Conservation (phyloP, 1,140 invertebrate species). For the Danaus melanippus region DNA sequence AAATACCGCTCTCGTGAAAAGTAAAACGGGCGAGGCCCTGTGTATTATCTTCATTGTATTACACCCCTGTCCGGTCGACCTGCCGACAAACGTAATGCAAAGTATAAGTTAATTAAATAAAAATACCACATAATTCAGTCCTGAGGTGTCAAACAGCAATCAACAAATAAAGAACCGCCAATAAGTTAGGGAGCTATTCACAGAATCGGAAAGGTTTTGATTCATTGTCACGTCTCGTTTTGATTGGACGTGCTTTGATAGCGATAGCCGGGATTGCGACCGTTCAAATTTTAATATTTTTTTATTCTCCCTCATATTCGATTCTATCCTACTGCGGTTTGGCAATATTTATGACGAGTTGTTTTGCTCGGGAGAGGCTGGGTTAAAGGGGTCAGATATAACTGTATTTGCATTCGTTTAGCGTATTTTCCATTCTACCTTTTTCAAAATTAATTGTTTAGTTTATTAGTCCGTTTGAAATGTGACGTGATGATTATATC, state of each 20-base stretch:
- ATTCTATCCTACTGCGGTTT: constrained; percentile 59
- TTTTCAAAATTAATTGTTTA: constrained; percentile 17
- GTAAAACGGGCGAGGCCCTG: constrained; percentile 35
- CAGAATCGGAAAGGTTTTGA: constrained; percentile 61
- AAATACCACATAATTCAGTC: constrained; percentile 50
- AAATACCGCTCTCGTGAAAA: constrained; percentile 14
- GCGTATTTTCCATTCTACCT: constrained; percentile 21
- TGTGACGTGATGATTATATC: constrained; percentile 4
- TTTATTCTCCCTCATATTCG: constrained; percentile 58
- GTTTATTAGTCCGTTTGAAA: constrained; percentile 13
- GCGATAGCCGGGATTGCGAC: constrained; percentile 61
- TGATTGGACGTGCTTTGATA: constrained; percentile 70
- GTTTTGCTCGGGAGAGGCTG: constrained; percentile 46
- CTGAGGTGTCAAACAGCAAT: constrained; percentile 63
- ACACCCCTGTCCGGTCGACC: constrained; percentile 23
- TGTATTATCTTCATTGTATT: constrained; percentile 58
- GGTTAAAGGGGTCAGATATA: constrained; percentile 37
- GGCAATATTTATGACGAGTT: constrained; percentile 56
- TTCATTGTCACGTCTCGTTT: constrained; percentile 68
- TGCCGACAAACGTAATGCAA: constrained; percentile 32
- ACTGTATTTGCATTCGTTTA: constrained; percentile 38
- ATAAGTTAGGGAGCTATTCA: constrained; percentile 65
- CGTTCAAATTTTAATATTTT: constrained; percentile 68
- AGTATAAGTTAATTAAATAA: constrained; percentile 66
- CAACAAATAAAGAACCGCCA: constrained; percentile 65